A percentile compares a stretch with the other conserved stretches of the same genome.
phyloP scores from a whole-genome alignment of 2,797 vertebrate genomes.

The Falco naumanni region DNA sequence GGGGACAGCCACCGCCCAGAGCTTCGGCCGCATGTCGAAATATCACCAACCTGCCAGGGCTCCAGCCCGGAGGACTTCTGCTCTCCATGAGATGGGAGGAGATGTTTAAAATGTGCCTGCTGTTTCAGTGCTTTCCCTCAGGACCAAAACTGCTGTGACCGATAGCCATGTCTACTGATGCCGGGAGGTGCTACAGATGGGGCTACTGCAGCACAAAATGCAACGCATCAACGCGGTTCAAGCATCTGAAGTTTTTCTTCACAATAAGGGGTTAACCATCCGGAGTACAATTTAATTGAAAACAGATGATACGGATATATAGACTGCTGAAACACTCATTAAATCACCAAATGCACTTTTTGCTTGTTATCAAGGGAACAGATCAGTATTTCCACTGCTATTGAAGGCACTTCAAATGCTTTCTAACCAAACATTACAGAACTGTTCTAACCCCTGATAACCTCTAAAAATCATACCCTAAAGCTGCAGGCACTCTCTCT shows the following conservation, averaged over 20 bases:
- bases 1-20: neutral
- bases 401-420: conserved; percentile 52
- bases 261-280: neutral
- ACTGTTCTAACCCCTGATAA: conserved; percentile 56
- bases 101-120: neutral
- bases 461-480: conserved; percentile 51
- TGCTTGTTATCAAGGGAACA: conserved; percentile 10
- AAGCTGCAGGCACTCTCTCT: neutral
- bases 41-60: neutral
- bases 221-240: fast-evolving
- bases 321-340: neutral
- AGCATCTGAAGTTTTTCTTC: neutral
- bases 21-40: neutral
- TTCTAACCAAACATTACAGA: conserved; percentile 45
- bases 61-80: neutral
- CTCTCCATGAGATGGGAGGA: neutral
- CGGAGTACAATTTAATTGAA: neutral
- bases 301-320: neutral
- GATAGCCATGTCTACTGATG: fast-evolving
- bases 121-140: neutral
- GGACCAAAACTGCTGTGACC: neutral
- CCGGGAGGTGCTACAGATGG: neutral
- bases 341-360: neutral
- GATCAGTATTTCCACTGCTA: neutral
- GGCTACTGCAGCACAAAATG: neutral